Base-by-base conservation (phyloP, 1,140 invertebrate genomes). In the Andricus grossulariae region DNA sequence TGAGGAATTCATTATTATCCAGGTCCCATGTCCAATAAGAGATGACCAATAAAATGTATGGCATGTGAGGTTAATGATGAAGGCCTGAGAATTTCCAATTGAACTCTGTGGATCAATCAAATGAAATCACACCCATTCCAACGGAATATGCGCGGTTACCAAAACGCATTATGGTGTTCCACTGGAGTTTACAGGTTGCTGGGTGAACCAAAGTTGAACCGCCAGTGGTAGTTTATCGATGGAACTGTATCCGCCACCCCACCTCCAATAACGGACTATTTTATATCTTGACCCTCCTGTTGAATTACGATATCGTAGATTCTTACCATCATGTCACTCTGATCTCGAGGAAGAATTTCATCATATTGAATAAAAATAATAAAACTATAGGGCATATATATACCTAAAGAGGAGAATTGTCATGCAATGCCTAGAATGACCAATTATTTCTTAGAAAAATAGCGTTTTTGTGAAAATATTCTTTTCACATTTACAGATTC, bases 181-280 rank as follows among this genome's bases (percentile, higher is more conserved):
- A 32, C 21, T 66, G 10, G 57, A 25, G 21, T 21, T 66, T 32
- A 66, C 57, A 66, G 25, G 21, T 66, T 66, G 57, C 39, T 66
- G 25, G 25, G 25, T 45, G 7, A 10, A 0, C 39, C 39, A 2
- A 45, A 11, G 39, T 21, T 66, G 21, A 66, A 66, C 57, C 57
- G 21, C 57, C 13, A 66, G 57, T 16, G 57, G 57, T 66, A 25
- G 16, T 21, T 66, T 39, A 66, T 32, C 57, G 57, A 32, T 66
- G 16, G 0, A 32, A 32, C 25, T 66, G 13, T 66, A 39, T 12
- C 57, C 25, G 21, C 57, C 25, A 39, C 16, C 21, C 21, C 25
- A 66, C 15, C 25, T 39, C 32, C 25, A n/a, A 7, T 19, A 1
- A 19, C 52, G 8, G 18, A 18, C 13, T 15, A 1, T 60, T 21